phyloP scores from a whole-genome alignment of 1,140 invertebrate genomes.

The Armadillidium nasatum region DNA sequence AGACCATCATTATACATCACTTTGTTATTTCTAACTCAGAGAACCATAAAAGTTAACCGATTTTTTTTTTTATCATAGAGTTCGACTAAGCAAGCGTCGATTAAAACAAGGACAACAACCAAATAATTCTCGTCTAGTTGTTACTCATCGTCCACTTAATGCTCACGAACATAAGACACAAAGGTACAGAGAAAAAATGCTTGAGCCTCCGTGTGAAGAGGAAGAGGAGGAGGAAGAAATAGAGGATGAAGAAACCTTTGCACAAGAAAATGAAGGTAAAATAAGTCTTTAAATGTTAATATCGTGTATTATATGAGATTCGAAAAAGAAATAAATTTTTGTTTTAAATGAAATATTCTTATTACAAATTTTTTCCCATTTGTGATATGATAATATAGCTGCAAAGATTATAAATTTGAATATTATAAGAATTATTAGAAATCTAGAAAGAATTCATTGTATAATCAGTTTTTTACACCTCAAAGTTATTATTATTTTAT shows the following conservation, averaged over 20 bases:
- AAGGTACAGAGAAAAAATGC: slow-evolving; percentile 73
- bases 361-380: background rate
- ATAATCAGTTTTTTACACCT: no score
- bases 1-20: no score
- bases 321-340: background rate
- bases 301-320: background rate
- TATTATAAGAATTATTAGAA: no score
- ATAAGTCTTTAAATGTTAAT: background rate
- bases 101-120: slow-evolving; percentile 59
- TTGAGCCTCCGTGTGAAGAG: slow-evolving; percentile 74
- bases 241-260: slow-evolving; percentile 33
- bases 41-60: no score
- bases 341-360: background rate
- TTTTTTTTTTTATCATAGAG: slow-evolving; percentile 54
- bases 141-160: slow-evolving; percentile 81
- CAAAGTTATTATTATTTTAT: no score
- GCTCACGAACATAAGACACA: slow-evolving; percentile 80
- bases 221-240: slow-evolving; percentile 62
- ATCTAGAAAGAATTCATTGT: no score
- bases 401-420: no score
- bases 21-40: no score
- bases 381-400: no score
- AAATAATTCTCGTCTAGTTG: slow-evolving; percentile 77
- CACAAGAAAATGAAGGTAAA: slow-evolving; percentile 6
- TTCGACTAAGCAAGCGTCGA: slow-evolving; percentile 81